Evolutionary conservation across 2,113 vertebrate genomes (phyloP).

Genomic region (Triplophysa siluroides): DNA sequence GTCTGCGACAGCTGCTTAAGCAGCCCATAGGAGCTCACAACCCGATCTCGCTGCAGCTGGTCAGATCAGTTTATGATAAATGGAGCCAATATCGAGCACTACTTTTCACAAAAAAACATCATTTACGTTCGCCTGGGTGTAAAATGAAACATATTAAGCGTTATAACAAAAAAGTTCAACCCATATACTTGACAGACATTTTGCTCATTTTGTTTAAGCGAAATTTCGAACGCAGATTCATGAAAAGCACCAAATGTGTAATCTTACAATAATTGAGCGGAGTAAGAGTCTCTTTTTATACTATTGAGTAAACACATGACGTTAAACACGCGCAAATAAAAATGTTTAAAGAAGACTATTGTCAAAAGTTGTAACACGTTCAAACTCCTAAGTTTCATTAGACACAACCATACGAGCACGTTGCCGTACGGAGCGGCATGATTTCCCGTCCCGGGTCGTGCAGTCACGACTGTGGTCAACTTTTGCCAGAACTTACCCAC

Average conservation of each 20-base stretch:
- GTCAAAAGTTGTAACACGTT: background rate
- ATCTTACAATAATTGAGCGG: background rate
- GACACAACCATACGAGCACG: conserved; percentile 12
- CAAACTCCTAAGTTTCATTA: background rate
- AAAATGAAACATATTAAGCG: background rate
- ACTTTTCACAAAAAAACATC: conserved; percentile 11
- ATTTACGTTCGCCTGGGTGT: background rate
- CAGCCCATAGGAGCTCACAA: conserved; percentile 1
- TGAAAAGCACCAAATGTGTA: background rate
- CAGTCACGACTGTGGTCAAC: conserved; percentile 34
- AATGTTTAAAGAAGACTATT: background rate
- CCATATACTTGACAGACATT: background rate
- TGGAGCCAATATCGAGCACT: background rate
- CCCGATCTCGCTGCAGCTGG: conserved; percentile 11
- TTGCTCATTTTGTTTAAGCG: background rate
- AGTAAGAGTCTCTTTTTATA: background rate
- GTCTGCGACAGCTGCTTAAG: conserved; percentile 37
- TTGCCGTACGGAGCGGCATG: background rate
- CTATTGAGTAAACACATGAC: background rate
- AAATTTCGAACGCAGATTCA: background rate
- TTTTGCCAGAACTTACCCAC: conserved; percentile 49
- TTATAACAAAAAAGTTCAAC: background rate
- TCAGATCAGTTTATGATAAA: conserved; percentile 29
- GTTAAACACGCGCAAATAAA: background rate
- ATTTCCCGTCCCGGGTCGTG: conserved; percentile 15